Conservation (phyloP, 2,888 invertebrate species). For the Smittia aterrima region DNA sequence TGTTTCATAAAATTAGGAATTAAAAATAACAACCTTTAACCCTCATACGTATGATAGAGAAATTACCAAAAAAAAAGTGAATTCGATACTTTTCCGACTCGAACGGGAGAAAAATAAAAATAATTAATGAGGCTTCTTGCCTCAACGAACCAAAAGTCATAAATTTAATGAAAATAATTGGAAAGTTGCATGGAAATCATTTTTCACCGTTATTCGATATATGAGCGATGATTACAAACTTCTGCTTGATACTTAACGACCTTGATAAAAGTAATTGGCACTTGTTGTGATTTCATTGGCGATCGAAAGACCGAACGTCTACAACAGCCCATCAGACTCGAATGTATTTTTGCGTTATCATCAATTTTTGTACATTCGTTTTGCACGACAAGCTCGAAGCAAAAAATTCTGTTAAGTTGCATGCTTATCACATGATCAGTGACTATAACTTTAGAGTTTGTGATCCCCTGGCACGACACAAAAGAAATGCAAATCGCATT, state of each 20-base stretch:
- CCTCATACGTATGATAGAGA: conserved; percentile 24
- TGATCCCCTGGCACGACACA: neutral
- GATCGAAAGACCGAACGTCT: too few species aligned
- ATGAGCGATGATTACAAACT: conserved; percentile 8
- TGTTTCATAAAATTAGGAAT: conserved; percentile 9
- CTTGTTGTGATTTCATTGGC: conserved; percentile 9
- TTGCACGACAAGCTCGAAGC: neutral
- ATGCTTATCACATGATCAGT: conserved; percentile 35
- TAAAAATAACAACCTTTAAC: conserved; percentile 36
- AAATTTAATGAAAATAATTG: conserved; percentile 28
- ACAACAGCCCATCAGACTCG: neutral
- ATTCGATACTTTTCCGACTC: conserved; percentile 32
- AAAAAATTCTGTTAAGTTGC: neutral
- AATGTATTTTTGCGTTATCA: neutral
- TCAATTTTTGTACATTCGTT: neutral
- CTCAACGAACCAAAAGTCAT: conserved; percentile 1
- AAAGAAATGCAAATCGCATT: neutral
- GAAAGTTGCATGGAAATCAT: neutral
- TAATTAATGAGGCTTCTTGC: conserved; percentile 25
- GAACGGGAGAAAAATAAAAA: neutral
- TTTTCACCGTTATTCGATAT: conserved; percentile 30
- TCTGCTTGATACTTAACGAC: conserved; percentile 17
- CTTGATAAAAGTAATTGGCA: conserved; percentile 33
- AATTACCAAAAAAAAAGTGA: neutral
- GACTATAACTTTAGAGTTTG: neutral